A percentile compares a stretch with the other conserved stretches of the same genome.
Evolutionary conservation across 2,797 vertebrate species (phyloP).

Genomic region (Schizopygopsis pylzovi): DNA sequence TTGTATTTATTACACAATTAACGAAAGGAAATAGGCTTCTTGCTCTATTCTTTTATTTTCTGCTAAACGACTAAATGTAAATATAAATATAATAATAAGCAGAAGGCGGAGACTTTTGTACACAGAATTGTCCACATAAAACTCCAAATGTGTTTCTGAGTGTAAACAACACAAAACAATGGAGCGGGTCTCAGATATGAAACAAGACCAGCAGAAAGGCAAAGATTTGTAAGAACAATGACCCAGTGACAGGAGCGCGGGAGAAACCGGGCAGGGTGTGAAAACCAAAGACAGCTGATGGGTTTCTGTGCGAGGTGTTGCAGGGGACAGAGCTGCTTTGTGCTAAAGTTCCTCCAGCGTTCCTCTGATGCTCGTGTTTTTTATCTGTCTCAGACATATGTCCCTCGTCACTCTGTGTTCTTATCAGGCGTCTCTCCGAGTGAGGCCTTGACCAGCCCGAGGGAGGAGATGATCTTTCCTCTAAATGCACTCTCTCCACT

Average conservation of each 20-base stretch:
- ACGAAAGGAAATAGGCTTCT: too few species aligned
- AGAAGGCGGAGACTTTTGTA: too few species aligned
- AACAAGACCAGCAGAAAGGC: too few species aligned
- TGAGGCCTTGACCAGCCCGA: slow-evolving; percentile 52
- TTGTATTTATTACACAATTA: too few species aligned
- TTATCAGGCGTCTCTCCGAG: slow-evolving; percentile 76
- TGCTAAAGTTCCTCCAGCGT: slow-evolving; percentile 58
- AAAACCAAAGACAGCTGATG: slow-evolving; percentile 48
- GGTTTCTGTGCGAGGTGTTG: slow-evolving; percentile 53
- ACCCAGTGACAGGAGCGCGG: neutral
- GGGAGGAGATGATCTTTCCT: slow-evolving; percentile 63
- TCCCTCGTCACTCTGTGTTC: slow-evolving; percentile 65
- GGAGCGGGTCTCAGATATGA: too few species aligned
- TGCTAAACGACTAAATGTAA: too few species aligned
- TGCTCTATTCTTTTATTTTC: too few species aligned
- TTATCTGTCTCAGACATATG: slow-evolving; percentile 75
- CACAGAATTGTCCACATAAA: too few species aligned
- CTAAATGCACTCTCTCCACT: slow-evolving; percentile 55
- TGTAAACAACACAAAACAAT: too few species aligned
- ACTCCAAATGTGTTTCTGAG: too few species aligned
- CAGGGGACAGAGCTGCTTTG: slow-evolving; percentile 57
- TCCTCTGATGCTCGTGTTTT: slow-evolving; percentile 49
- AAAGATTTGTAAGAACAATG: too few species aligned
- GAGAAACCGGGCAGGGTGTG: neutral
- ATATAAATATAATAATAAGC: too few species aligned